Percentiles rank a stretch among this genome's conserved stretches.
These are phyloP conservation scores for Apodemus sylvaticus DNA, from an alignment of 2,113 vertebrate species.

Conservation along the genomic window DNA sequence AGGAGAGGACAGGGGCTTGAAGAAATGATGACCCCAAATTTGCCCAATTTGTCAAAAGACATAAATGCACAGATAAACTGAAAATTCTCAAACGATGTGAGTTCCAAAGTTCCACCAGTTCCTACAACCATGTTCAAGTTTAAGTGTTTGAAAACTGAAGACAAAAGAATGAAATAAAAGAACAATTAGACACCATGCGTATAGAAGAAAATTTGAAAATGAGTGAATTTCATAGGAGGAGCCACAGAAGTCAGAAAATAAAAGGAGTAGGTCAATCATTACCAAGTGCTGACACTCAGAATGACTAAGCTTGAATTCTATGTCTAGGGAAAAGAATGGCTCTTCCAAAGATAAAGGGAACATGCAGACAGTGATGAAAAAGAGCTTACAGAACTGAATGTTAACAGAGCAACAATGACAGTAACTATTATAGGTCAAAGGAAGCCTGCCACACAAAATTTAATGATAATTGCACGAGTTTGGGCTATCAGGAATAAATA, in stretches of 20 bases:
- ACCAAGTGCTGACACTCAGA: not conserved
- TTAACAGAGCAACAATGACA: not conserved
- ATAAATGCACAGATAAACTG: not conserved
- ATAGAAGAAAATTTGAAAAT: not conserved
- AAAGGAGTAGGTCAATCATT: not conserved
- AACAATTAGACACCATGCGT: not conserved
- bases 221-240: not conserved
- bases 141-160: not conserved
- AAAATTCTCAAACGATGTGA: not conserved
- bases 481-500: not conserved
- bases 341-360: not conserved
- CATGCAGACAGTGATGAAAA: not conserved
- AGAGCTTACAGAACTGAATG: not conserved
- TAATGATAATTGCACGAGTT: not conserved
- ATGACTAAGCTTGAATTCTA: not conserved
- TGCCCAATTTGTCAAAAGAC: not conserved
- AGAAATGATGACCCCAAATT: not conserved
- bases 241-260: not conserved
- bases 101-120: not conserved
- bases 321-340: not conserved
- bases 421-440: not conserved
- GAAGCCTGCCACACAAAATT: not conserved
- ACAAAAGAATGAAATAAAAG: not conserved
- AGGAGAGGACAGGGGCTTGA: not conserved
- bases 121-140: not conserved